Evolutionary conservation across 2,797 vertebrate genomes (phyloP).

Genomic region (Sternarchorhynchus goeldii): DNA sequence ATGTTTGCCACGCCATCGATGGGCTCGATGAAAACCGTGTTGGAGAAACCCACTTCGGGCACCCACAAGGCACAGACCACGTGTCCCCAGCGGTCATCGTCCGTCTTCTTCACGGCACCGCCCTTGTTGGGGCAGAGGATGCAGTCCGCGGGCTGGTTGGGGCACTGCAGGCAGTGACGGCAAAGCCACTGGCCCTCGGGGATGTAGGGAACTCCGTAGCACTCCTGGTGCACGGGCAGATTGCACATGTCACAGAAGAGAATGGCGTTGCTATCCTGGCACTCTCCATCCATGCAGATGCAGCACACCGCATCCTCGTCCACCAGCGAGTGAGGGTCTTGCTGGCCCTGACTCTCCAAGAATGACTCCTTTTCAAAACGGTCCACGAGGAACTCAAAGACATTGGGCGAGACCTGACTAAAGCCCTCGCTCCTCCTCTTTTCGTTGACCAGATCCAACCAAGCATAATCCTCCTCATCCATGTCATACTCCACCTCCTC

Average conservation of each 20-base stretch:
- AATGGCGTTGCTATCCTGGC: conserved; percentile 94
- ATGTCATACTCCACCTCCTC: conserved; percentile 97
- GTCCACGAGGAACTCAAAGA: conserved; percentile 96
- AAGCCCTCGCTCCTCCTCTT: conserved; percentile 87
- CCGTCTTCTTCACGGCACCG: conserved; percentile 95
- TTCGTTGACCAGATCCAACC: conserved; percentile 95
- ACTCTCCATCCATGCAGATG: conserved; percentile 95
- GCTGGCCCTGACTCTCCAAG: conserved; percentile 88
- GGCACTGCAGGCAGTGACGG: conserved; percentile 91
- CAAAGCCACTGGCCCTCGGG: conserved; percentile 98
- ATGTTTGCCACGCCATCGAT: conserved; percentile 94
- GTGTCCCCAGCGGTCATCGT: conserved; percentile 95
- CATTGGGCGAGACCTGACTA: conserved; percentile 89
- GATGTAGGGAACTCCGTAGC: conserved; percentile 97
- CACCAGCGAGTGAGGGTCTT: conserved; percentile 84
- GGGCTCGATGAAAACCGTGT: conserved; percentile 95
- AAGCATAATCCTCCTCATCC: conserved; percentile 97
- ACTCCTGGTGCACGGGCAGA: conserved; percentile 96
- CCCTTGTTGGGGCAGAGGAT: conserved; percentile 96
- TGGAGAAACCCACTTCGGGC: conserved; percentile 96
- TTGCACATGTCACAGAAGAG: conserved; percentile 96
- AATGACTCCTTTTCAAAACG: conserved; percentile 95
- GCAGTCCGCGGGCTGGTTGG: conserved; percentile 84
- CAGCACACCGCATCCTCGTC: conserved; percentile 96
- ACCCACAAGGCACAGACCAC: conserved; percentile 98